These are phyloP conservation scores for Cephus runcator DNA, from an alignment of 2,888 invertebrate species.

Conservation along the genomic window DNA sequence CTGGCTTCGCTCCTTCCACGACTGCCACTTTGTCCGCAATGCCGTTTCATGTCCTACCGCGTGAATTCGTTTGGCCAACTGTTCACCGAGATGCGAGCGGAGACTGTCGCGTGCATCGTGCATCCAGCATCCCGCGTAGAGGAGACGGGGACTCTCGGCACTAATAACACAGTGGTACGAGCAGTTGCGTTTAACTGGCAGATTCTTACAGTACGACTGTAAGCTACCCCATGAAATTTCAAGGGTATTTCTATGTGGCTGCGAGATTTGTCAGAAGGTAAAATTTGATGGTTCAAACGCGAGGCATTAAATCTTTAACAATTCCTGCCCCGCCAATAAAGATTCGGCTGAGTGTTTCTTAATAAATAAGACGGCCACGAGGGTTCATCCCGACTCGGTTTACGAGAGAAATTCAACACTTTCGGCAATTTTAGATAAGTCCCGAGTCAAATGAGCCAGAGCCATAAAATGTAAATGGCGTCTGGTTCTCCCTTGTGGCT, in stretches of 20 bases:
- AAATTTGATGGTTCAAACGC: not conserved
- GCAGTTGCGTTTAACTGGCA: not conserved
- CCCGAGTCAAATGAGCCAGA: not conserved
- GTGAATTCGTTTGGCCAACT: too few relatives aligned
- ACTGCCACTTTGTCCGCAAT: not conserved
- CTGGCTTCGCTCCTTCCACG: conserved; percentile 21
- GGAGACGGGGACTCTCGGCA: not conserved
- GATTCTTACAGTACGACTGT: not conserved
- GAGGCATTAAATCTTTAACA: not conserved
- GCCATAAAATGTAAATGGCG: conserved; percentile 4
- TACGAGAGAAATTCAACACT: conserved; percentile 3
- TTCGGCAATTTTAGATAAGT: conserved; percentile 1
- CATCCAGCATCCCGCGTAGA: not conserved
- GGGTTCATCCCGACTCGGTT: not conserved
- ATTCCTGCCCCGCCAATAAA: not conserved
- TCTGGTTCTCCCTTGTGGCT: not conserved
- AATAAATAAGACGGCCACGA: not conserved
- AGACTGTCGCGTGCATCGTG: too few relatives aligned
- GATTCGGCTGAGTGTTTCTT: not conserved
- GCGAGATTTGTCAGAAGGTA: not conserved
- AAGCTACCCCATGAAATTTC: not conserved
- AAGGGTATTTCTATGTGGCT: not conserved
- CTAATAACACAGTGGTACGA: not conserved
- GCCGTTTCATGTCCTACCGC: too few relatives aligned
- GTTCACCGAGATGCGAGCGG: too few relatives aligned